Conservation (phyloP, 1,140 invertebrate genomes). For the Calliopsis andreniformis region DNA sequence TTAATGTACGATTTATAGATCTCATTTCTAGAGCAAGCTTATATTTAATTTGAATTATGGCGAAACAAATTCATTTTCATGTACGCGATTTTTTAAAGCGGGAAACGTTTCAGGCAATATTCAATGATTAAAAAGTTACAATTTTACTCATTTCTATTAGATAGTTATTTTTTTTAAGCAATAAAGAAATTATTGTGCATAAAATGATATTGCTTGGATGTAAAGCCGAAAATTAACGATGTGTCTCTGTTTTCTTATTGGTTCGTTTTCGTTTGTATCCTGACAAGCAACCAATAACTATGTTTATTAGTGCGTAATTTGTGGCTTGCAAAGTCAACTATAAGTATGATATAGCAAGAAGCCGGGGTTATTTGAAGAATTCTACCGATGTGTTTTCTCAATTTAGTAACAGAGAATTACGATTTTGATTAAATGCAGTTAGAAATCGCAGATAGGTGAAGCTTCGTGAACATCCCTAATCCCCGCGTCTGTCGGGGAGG, state of each 20-base stretch:
- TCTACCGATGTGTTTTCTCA: slow-evolving; percentile 1
- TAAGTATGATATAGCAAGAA: background rate
- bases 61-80: background rate
- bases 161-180: background rate
- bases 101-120: background rate
- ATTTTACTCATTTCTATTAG: background rate
- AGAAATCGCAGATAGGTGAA: slow-evolving; percentile 10
- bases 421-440: slow-evolving; percentile 7
- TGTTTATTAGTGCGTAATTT: slow-evolving; percentile 1
- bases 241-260: background rate
- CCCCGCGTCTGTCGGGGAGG: background rate
- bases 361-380: slow-evolving; percentile 22
- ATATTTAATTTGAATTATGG: background rate
- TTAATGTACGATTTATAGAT: too few relatives aligned
- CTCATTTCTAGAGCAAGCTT: too few relatives aligned
- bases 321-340: background rate
- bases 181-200: background rate
- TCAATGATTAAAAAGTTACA: background rate
- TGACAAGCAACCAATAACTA: slow-evolving; percentile 12
- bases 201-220: background rate
- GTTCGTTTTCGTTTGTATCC: slow-evolving; percentile 1
- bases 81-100: background rate
- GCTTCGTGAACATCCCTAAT: background rate
- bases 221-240: background rate
- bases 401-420: background rate